Evolutionary conservation across 2,113 vertebrate species (phyloP), one percentile per base, ranked within the genome.

Genomic region (Psilopogon haemacephalus): DNA sequence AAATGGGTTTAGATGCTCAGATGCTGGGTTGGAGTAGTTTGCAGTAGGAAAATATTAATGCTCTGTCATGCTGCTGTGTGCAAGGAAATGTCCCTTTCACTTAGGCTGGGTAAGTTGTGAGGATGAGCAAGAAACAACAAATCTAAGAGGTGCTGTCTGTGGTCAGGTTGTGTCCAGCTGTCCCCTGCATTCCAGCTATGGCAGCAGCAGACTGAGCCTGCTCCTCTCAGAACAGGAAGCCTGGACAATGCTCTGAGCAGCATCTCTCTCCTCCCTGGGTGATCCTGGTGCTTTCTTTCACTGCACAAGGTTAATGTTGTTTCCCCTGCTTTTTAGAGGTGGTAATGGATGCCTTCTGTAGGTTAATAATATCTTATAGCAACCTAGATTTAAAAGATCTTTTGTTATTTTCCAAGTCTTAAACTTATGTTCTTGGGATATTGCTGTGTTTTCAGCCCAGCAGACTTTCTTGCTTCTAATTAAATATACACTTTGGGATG

Each of bases 241-340:
- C 80, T 88, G 73, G 68, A 80, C 68, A 94, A 82, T 55, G 7
- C 93, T 97, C 91, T 96, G 96, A 96, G 93, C 96, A 97, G 90
- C 35, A 6, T 90, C 95, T 89, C 95, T 76, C 95, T 97, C 97
- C 95, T 94, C 75, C 88, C 5, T 97, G 96, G 97, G 96, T 97
- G 95, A 98, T 96, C 90, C 38, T 93, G 95, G 75, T 96, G 95
- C 96, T 97, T 97, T 91, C 89, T 95, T 97, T 96, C 95, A 96
- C 64, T 95, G 71, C 81, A 94, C 73, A 97, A 97, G 95, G 97
- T 97, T 96, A 96, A 97, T 96, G 89, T 93, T 97, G 92, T 95
- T 96, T 92, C 95, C 90, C 1, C 16, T 95, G 95, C 74, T 79
- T 97, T 93, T 95, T 95, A 93, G 71, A 96, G 88, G 84, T 95